Evolutionary conservation across 2,888 invertebrate species (phyloP).

Genomic region (Cryptosula pallasiana): DNA sequence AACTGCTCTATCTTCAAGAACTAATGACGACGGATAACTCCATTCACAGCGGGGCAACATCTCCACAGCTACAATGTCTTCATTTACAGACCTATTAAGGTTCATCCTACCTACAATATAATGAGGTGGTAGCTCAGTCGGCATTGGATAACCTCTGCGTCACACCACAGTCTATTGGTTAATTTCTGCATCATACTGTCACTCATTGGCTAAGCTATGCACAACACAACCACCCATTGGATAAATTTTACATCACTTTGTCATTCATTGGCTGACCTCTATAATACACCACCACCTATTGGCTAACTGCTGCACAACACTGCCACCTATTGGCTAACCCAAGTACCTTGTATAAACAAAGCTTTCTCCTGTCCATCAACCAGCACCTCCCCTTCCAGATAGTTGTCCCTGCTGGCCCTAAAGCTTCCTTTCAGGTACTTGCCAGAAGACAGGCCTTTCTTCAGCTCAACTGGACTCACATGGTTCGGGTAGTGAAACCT

Average conservation of each 20-base stretch:
- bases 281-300: no score
- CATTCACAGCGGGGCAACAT: conserved; percentile 82
- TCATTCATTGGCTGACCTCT: no score
- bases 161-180: no score
- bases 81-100: conserved; percentile 89
- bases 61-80: conserved; percentile 86
- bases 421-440: conserved; percentile 68
- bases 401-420: conserved; percentile 82
- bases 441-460: conserved; percentile 73
- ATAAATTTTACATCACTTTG: no score
- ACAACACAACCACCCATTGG: no score
- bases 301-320: no score
- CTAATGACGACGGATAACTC: conserved; percentile 74
- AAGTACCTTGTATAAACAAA: conserved; percentile 55
- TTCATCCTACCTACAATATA: conserved; percentile 77
- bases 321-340: no score
- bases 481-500: conserved; percentile 64
- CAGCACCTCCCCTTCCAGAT: conserved; percentile 80
- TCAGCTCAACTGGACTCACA: conserved; percentile 69
- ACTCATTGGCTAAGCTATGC: no score
- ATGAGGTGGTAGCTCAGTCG: no score
- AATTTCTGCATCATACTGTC: no score
- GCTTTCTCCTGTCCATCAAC: conserved; percentile 74
- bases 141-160: no score
- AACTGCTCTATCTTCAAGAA: conserved; percentile 51